A percentile compares a stretch with the other conserved stretches of the same genome.
Evolutionary conservation across 2,113 vertebrate species (phyloP).

Genomic region (Bos indicus): DNA sequence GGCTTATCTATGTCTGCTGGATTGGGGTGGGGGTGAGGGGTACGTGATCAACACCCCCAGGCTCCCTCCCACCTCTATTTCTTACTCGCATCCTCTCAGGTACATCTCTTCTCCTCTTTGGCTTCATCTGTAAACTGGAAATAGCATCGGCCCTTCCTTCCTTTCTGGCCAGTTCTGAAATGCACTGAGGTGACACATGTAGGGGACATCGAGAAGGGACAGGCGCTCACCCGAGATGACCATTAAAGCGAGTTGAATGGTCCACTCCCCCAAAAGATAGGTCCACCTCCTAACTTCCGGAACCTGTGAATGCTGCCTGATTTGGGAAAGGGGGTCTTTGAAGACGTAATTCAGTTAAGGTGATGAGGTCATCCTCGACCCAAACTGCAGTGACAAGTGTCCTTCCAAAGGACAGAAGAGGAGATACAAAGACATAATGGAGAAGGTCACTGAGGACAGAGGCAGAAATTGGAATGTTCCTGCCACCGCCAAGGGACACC

Average conservation of each 20-base stretch:
- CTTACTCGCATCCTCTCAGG: too few species aligned
- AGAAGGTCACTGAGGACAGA: background rate
- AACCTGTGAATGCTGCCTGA: background rate
- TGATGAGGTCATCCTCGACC: background rate
- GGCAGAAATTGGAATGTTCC: background rate
- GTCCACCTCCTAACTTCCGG: background rate
- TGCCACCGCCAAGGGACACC: background rate
- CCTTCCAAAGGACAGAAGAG: background rate
- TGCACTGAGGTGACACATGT: background rate
- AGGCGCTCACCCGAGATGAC: background rate
- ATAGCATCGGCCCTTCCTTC: background rate
- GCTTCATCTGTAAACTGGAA: background rate
- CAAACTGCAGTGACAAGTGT: background rate
- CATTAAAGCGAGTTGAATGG: background rate
- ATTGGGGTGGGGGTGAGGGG: rapidly evolving
- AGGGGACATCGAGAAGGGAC: too few species aligned
- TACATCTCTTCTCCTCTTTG: background rate
- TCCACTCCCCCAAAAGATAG: background rate
- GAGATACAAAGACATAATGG: background rate
- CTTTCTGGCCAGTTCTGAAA: background rate
- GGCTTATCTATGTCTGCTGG: background rate
- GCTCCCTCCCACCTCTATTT: rapidly evolving
- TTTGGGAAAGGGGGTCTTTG: background rate
- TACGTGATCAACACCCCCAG: rapidly evolving
- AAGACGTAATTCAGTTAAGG: background rate